These are phyloP conservation scores for Morelia viridis DNA, from an alignment of 2,797 vertebrate species.

Conservation along the genomic window DNA sequence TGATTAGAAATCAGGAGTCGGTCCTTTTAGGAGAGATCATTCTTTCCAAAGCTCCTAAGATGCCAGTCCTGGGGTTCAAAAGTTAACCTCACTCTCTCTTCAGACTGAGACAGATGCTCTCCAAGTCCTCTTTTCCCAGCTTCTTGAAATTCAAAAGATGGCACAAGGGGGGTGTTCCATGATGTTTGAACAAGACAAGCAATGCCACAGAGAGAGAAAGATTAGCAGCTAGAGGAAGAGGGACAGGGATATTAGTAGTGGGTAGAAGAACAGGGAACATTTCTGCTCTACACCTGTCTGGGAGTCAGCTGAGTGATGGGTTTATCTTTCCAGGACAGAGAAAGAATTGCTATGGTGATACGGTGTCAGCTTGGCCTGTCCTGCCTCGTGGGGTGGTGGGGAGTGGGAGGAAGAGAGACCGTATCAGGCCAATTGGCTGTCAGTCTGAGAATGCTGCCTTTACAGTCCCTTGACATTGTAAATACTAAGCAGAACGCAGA, in stretches of 20 bases:
- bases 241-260: neutral
- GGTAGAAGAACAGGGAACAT: neutral
- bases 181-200: conserved; percentile 5
- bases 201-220: neutral
- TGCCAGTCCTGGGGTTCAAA: neutral
- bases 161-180: neutral
- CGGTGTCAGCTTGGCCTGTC: neutral
- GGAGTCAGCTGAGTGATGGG: conserved; percentile 34
- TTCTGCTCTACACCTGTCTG: neutral
- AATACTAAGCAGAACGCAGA: neutral
- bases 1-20: neutral
- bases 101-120: neutral
- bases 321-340: conserved; percentile 50
- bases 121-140: neutral
- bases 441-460: conserved; percentile 33
- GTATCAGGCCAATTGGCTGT: conserved; percentile 42
- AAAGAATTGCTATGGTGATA: conserved; percentile 19
- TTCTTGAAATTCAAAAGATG: neutral
- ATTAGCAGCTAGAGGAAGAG: neutral
- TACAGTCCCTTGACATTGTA: neutral
- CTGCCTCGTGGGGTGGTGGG: neutral
- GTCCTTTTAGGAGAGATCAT: neutral
- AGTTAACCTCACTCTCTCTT: neutral
- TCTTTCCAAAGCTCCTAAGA: neutral
- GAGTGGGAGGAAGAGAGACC: conserved; percentile 6